Evolutionary conservation across 2,113 vertebrate genomes (phyloP).

Genomic region (Amphilophus citrinellus): DNA sequence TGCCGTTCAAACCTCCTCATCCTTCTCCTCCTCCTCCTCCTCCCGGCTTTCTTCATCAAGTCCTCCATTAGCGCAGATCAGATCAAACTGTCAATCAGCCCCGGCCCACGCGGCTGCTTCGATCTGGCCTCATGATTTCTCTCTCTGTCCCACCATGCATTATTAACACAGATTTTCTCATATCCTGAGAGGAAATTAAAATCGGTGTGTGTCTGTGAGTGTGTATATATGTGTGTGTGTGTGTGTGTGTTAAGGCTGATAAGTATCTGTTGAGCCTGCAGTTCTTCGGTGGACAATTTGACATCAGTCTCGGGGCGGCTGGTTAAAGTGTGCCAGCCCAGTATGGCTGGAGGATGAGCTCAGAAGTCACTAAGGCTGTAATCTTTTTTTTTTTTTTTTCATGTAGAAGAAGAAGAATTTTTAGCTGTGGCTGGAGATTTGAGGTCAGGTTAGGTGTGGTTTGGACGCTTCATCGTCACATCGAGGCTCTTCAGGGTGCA

Average conservation of each 20-base stretch:
- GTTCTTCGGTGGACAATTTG: conserved; percentile 18
- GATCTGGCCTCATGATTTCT: conserved; percentile 50
- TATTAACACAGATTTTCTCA: conserved; percentile 77
- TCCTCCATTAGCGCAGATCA: conserved; percentile 66
- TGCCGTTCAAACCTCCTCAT: conserved; percentile 17
- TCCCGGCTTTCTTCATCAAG: conserved; percentile 59
- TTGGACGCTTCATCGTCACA: neutral
- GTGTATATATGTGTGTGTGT: conserved; percentile 18
- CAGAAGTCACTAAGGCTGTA: neutral
- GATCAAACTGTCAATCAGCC: conserved; percentile 70
- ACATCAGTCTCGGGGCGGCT: neutral
- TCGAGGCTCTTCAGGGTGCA: neutral
- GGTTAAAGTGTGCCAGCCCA: neutral
- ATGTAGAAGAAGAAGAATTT: neutral
- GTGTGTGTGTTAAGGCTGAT: conserved; percentile 28
- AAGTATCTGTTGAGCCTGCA: conserved; percentile 36
- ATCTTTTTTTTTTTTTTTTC: neutral
- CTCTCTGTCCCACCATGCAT: conserved; percentile 56
- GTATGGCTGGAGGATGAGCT: neutral
- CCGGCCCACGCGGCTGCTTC: conserved; percentile 15
- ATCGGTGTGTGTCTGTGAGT: conserved; percentile 16
- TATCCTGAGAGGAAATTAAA: conserved; percentile 84
- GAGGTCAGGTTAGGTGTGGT: neutral
- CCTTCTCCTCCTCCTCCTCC: conserved; percentile 18
- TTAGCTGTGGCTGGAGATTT: neutral